Base-by-base conservation (phyloP, 2,113 vertebrate genomes). In the Tragelaphus strepsiceros region DNA sequence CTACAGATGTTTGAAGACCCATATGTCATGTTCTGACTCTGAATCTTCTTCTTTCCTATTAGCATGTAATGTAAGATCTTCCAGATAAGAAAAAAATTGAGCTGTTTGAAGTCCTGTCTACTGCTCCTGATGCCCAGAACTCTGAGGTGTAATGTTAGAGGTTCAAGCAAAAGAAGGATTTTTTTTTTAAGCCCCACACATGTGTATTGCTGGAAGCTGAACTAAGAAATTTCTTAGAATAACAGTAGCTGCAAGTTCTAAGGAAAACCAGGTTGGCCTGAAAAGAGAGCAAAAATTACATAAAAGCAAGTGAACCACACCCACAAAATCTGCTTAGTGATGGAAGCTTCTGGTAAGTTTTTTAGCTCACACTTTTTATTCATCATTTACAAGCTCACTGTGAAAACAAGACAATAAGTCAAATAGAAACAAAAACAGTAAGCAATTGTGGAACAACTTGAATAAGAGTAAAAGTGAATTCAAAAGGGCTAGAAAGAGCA, bases 161-260 rank as follows among this genome's bases (percentile, higher is more conserved):
- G 90, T 88, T 97, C 88, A 96, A 93, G 74, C 91, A 97, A 81
- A 96, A 97, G 83, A 95, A 94, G 92, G 59, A 91, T 88, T 97
- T 97, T 98, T 98, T 98, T 97, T 98, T 96, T 97, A 98, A 98
- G 90, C 51, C 95, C 14, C 56, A 56, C 9, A 93, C 54, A 58
- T 15, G 8, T 26, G 7, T n/a, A 97, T 91, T 96, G 93, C 96
- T 98, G 94, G 94, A 98, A 98, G 56, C 81, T 91, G 91, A 98
- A 98, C 98, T 98, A 97, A 98, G 95, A 87, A 98, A 98, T 96
- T 96, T 98, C 83, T 98, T 95, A 97, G 93, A 98, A 98, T 98
- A 98, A 86, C 96, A 98, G 92, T 97, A 94, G 82, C 77, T 84
- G 96, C 91, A 64, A 95, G 90, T 97, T 98, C 96, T 97, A 82